phyloP scores from a whole-genome alignment of 2,113 vertebrate species.

The Corvus cornix region DNA sequence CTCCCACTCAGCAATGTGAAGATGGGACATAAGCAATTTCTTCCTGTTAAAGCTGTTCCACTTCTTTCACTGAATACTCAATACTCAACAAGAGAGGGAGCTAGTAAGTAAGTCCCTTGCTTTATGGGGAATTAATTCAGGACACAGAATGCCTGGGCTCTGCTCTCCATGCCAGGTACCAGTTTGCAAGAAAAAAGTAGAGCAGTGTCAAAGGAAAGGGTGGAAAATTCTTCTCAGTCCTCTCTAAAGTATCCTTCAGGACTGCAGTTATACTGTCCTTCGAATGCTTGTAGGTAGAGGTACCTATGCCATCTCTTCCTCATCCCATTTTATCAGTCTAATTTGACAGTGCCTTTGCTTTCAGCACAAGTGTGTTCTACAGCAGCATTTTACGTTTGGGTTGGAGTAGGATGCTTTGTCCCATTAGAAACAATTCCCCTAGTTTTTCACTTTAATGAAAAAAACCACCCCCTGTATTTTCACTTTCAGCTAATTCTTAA shows the following conservation, averaged over 20 bases:
- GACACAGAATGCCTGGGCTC: background rate
- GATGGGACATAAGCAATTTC: background rate
- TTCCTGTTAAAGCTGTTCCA: background rate
- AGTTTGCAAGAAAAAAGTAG: background rate
- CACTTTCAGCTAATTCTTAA: background rate
- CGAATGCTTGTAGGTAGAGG: background rate
- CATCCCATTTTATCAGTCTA: background rate
- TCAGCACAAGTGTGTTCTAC: background rate
- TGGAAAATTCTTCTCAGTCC: background rate
- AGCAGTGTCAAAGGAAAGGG: background rate
- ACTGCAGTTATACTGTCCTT: background rate
- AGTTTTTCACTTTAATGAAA: background rate
- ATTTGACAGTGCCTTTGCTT: background rate
- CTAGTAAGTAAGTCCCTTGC: background rate
- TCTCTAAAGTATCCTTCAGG: background rate
- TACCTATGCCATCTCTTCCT: background rate
- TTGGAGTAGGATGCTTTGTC: background rate
- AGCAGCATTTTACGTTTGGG: background rate
- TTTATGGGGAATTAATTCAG: background rate
- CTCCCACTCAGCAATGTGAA: background rate
- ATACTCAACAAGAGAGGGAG: background rate
- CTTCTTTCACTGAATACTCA: background rate
- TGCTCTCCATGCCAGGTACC: background rate
- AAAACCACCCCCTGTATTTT: background rate
- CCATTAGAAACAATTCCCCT: background rate